A percentile compares a stretch with the other conserved stretches of the same genome.
Conservation (phyloP, 2,888 invertebrate genomes). For the Dolomedes plantarius region DNA sequence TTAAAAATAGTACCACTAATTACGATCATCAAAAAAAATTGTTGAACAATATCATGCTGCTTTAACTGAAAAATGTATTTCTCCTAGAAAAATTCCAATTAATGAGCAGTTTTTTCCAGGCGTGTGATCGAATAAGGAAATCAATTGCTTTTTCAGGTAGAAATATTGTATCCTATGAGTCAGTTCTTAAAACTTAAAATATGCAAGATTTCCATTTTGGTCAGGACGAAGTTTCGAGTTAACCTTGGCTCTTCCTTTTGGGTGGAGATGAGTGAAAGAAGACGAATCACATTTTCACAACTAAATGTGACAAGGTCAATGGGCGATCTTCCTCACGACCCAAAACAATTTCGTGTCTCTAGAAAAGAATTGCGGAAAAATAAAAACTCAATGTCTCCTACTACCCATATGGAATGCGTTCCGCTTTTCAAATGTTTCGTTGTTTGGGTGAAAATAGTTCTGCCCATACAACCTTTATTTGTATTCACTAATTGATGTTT, state of each 20-base stretch:
- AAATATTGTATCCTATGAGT: too few relatives aligned
- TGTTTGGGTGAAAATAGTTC: neutral
- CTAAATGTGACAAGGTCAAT: conserved; percentile 7
- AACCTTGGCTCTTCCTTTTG: neutral
- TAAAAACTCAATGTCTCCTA: neutral
- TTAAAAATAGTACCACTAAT: too few relatives aligned
- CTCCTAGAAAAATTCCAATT: too few relatives aligned
- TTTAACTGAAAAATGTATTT: too few relatives aligned
- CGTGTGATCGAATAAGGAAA: too few relatives aligned
- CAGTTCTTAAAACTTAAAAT: too few relatives aligned
- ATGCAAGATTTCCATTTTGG: too few relatives aligned
- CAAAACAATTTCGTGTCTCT: neutral
- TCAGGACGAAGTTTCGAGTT: neutral
- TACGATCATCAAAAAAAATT: too few relatives aligned
- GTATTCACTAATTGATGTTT: too few relatives aligned
- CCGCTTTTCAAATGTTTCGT: neutral
- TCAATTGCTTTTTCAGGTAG: too few relatives aligned
- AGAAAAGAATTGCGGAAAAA: neutral
- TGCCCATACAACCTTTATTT: neutral
- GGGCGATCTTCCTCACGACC: conserved; percentile 1
- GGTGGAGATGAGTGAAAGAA: neutral
- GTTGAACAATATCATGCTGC: too few relatives aligned
- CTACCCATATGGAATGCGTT: neutral
- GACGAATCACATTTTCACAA: neutral
- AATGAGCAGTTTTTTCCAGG: too few relatives aligned